Evolutionary conservation across 2,797 vertebrate species (phyloP).

Genomic region (Poeciliopsis paucimaculata): DNA sequence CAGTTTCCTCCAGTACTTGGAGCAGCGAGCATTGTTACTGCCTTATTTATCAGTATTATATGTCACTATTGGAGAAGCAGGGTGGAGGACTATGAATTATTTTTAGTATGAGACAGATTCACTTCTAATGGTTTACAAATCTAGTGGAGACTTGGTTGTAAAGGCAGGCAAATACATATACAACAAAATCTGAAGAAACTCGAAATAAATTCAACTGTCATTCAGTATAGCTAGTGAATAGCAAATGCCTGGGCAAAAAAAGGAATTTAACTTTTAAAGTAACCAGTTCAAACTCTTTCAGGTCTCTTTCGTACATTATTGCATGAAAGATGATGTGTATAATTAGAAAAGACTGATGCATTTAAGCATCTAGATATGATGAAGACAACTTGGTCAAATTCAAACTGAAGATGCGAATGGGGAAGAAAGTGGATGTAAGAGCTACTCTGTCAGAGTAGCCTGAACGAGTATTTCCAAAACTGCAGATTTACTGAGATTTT

Average conservation of each 20-base stretch:
- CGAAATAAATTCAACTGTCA: neutral
- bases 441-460: neutral
- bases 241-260: neutral
- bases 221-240: neutral
- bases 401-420: neutral
- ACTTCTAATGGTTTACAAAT: constrained; percentile 35
- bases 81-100: constrained; percentile 26
- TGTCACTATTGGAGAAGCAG: constrained; percentile 28
- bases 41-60: constrained; percentile 37
- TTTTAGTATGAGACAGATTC: constrained; percentile 49
- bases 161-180: neutral
- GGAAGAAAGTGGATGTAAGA: neutral
- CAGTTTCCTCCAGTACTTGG: constrained; percentile 41
- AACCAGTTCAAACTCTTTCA: neutral
- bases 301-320: neutral
- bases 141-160: neutral
- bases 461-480: neutral
- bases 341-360: neutral
- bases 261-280: neutral
- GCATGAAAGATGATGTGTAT: neutral
- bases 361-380: neutral
- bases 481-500: neutral
- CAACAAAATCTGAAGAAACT: neutral
- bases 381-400: neutral
- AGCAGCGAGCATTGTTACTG: constrained; percentile 40